Evolutionary conservation across 2,797 vertebrate genomes (phyloP), one percentile per base, ranked within the genome.

Genomic region (Myotis findleyi): DNA sequence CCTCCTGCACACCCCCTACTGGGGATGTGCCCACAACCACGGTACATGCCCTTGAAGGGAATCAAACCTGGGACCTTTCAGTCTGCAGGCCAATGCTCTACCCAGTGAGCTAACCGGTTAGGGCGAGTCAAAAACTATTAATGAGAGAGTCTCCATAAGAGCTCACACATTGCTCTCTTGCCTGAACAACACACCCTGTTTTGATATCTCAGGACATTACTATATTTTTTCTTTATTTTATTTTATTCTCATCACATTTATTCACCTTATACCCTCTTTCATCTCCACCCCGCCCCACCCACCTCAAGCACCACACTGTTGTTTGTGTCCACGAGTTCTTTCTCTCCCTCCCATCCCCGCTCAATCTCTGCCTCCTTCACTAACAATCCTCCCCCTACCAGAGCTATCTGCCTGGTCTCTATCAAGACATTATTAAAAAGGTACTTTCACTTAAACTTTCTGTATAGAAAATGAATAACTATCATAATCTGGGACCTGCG

Each of bases 341-440:
- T n/a, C 30, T n/a, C 14, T 66, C 41, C 41, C 41, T 10, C 2
- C 41, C 9, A 9, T 10, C 9, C 8, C 41, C 9, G 9, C 14
- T n/a, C 62, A 64, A 51, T 51, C 47, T 47, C 47, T 51, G 62
- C 17, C n/a, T 16, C n/a, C 64, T 68, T 33, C n/a, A 33, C 8
- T 16, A 8, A n/a, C n/a, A n/a, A 66, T 14, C 14, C 62, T 9
- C 16, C n/a, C 64, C n/a, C 7, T 18, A 68, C 17, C 64, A 68
- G 14, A 66, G n/a, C 64, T 33, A 17, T 36, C 17, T 68, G 7
- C 64, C 17, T 68, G n/a, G 16, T 68, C 62, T 33, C 64, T 66
- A 66, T 89, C 30, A 87, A 79, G 44, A 80, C 13, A 71, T 66
- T 75, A 89, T 73, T 89, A 69, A 77, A 75, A 96, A 94, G 30